Evolutionary conservation across 1,140 invertebrate genomes (phyloP), one percentile per base, ranked within the genome.

Genomic region (Anastrepha obliqua): DNA sequence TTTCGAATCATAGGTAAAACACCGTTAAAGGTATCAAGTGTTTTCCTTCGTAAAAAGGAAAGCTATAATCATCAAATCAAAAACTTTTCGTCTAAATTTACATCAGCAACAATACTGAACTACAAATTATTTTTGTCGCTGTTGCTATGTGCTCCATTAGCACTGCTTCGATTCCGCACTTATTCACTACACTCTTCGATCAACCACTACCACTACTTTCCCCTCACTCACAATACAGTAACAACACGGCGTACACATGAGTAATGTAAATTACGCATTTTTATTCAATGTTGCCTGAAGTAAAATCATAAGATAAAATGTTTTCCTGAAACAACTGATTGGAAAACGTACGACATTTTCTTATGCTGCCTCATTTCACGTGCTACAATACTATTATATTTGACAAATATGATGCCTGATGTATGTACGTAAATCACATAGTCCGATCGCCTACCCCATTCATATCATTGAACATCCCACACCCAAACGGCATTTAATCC

Each of bases 61-160:
- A 55, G 51, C 51, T 55, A 55, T 6, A 55, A 55, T 55, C 51
- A 55, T 55, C 51, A 55, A 55, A 6, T 55, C 6, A 55, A 55
- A 11, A 55, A 55, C 51, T 55, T 8, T 55, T 55, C 51, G 51
- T 8, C 11, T 67, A 42, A 42, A 13, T 67, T 67, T 67, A n/a
- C 17, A 74, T 47, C 39, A 70, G 29, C 0, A 1, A 47, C 9
- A 9, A 74, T 8, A 47, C 44, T n/a, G 3, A 74, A 74, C 13
- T 2, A 44, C 70, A 62, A 62, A 62, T 8, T 55, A 55, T 55
- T 5, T 29, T 55, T 8, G 51, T 11, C 11, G 9, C 70, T 20
- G 74, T 81, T 81, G 74, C 74, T 29, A 81, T 81, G 74, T 29
- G 74, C 47, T 81, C 74, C 47, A 11, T 15, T 81, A 17, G n/a